These are phyloP conservation scores for Dicrostonyx torquatus DNA, from an alignment of 2,797 vertebrate genomes.

Conservation along the genomic window DNA sequence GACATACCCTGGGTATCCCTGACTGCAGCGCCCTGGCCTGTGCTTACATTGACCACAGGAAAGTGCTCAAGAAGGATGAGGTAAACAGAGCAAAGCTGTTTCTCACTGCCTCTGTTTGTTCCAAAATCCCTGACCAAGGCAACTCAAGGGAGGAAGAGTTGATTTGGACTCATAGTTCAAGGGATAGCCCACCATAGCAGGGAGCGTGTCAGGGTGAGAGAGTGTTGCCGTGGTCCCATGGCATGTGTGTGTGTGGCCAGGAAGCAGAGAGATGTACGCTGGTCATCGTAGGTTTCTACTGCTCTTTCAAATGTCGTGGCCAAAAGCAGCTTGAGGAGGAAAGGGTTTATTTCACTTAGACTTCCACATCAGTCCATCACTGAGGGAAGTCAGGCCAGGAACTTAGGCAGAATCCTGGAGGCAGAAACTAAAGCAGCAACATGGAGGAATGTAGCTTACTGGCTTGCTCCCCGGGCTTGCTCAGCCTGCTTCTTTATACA, in stretches of 20 bases:
- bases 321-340: background rate
- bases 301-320: background rate
- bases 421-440: background rate
- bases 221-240: no score
- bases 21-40: accelerated
- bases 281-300: background rate
- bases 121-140: background rate
- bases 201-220: background rate
- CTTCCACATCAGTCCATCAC: no score
- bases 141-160: background rate
- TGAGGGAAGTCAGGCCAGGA: background rate
- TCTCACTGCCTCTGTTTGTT: accelerated
- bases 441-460: background rate
- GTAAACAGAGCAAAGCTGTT: accelerated
- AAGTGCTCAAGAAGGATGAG: background rate
- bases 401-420: no score
- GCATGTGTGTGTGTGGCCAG: no score
- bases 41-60: accelerated
- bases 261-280: background rate
- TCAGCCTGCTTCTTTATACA: background rate
- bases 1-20: accelerated
- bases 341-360: background rate
- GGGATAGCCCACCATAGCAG: no score
- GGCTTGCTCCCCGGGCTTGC: background rate
- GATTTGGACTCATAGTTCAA: background rate